Evolutionary conservation across 92 coral and sea anemone genomes (phyloP).

Genomic region (Phenganax subtilis): DNA sequence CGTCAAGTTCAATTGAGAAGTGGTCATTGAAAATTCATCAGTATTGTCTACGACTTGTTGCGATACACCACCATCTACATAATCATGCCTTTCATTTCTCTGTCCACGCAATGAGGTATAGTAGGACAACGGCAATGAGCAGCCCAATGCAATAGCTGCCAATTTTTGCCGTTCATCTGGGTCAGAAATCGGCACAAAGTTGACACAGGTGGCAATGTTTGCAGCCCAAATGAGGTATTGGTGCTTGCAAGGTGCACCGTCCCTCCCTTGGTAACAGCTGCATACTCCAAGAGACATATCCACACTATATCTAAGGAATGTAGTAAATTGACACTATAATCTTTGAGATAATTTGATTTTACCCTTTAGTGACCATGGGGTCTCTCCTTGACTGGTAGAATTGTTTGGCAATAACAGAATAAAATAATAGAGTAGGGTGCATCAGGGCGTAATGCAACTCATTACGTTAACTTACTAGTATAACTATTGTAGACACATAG

Average conservation of each 20-base stretch:
- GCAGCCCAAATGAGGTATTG: slow-evolving; percentile 55
- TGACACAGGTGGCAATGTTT: slow-evolving; percentile 52
- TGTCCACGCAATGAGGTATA: slow-evolving; percentile 40
- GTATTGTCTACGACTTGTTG: slow-evolving; percentile 12
- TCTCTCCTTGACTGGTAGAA: neutral
- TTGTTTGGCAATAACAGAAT: neutral
- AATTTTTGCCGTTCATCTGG: slow-evolving; percentile 51
- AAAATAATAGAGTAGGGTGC: too few species aligned
- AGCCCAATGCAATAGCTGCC: slow-evolving; percentile 55
- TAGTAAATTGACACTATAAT: neutral
- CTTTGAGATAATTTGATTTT: neutral
- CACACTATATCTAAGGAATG: slow-evolving; percentile 31
- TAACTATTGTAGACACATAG: too few species aligned
- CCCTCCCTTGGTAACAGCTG: slow-evolving; percentile 54
- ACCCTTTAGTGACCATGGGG: neutral
- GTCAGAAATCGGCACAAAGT: slow-evolving; percentile 50
- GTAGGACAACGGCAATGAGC: slow-evolving; percentile 48
- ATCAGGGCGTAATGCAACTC: too few species aligned
- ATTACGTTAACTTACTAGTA: too few species aligned
- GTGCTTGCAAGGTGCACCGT: slow-evolving; percentile 55
- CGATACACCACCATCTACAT: neutral
- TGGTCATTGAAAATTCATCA: slow-evolving; percentile 39
- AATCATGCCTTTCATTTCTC: neutral
- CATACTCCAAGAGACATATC: slow-evolving; percentile 59
- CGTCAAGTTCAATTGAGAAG: slow-evolving; percentile 23